Evolutionary conservation across 2,113 vertebrate genomes (phyloP).

Genomic region (Leucoraja erinaceus): DNA sequence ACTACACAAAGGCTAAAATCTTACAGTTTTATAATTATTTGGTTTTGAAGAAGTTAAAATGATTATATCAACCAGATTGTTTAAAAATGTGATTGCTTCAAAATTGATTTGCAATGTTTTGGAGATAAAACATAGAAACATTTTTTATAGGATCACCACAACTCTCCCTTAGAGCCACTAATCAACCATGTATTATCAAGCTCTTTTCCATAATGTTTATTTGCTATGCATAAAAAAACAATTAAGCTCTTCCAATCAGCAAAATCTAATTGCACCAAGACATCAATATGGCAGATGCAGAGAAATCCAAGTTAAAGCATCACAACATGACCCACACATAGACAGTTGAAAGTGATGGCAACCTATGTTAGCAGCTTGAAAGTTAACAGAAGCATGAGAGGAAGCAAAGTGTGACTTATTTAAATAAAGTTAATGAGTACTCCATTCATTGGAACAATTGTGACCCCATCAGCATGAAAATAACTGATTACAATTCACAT

Average conservation of each 20-base stretch:
- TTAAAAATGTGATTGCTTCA: not conserved
- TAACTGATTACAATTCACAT: not conserved
- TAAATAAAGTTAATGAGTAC: not conserved
- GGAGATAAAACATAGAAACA: not conserved
- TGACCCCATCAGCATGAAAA: not conserved
- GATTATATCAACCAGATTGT: not conserved
- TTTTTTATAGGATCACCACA: not conserved
- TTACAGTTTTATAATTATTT: not conserved
- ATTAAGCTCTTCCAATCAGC: not conserved
- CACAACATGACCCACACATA: not conserved
- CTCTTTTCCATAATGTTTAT: not conserved
- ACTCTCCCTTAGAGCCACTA: not conserved
- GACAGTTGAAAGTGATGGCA: not conserved
- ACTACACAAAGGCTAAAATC: not conserved
- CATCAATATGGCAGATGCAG: not conserved
- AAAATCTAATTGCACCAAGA: not conserved
- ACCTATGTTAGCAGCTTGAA: not conserved
- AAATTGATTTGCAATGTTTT: not conserved
- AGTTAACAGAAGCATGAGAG: not conserved
- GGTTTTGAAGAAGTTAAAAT: not conserved
- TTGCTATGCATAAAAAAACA: not conserved
- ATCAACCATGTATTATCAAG: not conserved
- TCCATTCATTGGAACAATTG: not conserved
- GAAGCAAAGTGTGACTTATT: not conserved
- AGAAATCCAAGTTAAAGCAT: not conserved